Conservation (phyloP, 2,797 vertebrate species). For the Falco naumanni region DNA sequence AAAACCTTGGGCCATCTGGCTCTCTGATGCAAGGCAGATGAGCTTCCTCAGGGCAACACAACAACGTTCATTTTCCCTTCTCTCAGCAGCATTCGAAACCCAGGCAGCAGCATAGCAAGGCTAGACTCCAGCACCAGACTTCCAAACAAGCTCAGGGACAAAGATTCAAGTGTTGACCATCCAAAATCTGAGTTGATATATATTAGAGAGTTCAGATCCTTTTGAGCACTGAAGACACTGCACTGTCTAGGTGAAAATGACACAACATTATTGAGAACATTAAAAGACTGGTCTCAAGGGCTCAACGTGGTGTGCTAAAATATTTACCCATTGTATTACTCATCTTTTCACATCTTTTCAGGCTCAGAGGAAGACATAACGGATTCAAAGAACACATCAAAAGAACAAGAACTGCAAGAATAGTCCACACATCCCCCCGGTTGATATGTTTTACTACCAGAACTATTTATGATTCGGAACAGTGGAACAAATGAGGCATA, state of each 20-base stretch:
- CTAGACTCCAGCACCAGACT: neutral
- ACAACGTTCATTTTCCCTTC: neutral
- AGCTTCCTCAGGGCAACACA: neutral
- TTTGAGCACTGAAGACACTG: neutral
- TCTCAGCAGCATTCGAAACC: neutral
- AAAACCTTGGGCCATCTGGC: neutral
- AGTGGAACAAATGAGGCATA: neutral
- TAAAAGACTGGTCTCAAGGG: neutral
- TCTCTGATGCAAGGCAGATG: neutral
- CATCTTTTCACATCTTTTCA: conserved; percentile 11
- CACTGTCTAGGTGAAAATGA: neutral
- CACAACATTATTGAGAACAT: neutral
- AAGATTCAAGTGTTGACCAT: neutral
- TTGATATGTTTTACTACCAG: neutral
- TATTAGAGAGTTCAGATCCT: neutral
- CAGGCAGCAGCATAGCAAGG: neutral
- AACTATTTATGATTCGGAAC: conserved; percentile 15
- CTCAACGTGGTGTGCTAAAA: neutral
- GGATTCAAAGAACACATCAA: neutral
- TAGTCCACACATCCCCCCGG: neutral
- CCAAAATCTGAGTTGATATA: neutral
- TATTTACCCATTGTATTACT: neutral
- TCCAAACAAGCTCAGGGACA: neutral
- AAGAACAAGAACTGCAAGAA: neutral
- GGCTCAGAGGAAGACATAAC: neutral